Conservation (phyloP, 2,797 vertebrate genomes). For the Myiotriccus ornatus region DNA sequence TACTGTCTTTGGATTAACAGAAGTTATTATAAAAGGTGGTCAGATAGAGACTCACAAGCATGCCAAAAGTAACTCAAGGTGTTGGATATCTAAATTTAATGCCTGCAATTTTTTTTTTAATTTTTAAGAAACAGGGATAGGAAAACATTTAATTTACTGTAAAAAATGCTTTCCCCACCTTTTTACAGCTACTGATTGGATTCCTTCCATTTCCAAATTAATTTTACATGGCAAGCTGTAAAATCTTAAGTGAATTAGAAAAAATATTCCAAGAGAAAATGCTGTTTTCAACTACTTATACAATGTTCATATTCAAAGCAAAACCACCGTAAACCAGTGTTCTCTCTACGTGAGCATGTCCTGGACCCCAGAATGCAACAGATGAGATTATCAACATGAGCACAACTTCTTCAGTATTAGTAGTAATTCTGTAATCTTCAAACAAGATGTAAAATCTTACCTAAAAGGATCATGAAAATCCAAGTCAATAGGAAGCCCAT, state of each 20-base stretch:
- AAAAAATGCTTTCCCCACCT: background rate
- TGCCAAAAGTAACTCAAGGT: background rate
- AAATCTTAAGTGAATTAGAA: background rate
- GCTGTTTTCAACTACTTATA: background rate
- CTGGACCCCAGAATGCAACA: background rate
- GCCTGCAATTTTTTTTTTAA: background rate
- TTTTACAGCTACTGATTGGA: background rate
- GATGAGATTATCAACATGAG: background rate
- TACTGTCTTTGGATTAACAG: background rate
- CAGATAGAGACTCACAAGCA: background rate
- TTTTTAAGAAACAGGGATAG: background rate
- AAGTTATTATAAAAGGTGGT: background rate
- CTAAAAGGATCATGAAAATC: conserved; percentile 90
- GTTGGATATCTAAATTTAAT: background rate
- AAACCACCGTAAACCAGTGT: background rate
- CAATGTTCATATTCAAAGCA: background rate
- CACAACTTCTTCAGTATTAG: background rate
- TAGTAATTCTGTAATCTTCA: background rate
- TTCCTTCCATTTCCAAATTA: background rate
- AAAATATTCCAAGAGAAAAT: background rate
- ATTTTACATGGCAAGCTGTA: background rate
- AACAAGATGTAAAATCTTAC: conserved; percentile 68
- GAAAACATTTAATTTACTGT: background rate
- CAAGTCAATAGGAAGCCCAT: conserved; percentile 89
- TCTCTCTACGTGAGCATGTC: background rate